These are phyloP conservation scores for Copsychus sechellarum DNA, from an alignment of 2,113 vertebrate genomes.

Conservation along the genomic window DNA sequence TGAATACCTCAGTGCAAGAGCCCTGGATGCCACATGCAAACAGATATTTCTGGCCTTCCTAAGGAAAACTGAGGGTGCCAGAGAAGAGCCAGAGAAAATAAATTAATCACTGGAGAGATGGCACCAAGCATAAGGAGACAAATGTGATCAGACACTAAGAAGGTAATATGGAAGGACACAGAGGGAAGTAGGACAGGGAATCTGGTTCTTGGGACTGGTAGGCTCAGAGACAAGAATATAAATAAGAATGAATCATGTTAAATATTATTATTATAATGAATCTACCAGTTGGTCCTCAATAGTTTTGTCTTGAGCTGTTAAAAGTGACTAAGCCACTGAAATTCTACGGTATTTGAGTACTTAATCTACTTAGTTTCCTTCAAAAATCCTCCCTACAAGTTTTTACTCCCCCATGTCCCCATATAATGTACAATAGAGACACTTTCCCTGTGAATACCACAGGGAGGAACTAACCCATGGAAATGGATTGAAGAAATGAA, in stretches of 20 bases:
- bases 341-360: background rate
- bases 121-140: background rate
- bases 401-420: background rate
- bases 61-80: background rate
- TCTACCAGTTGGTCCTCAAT: background rate
- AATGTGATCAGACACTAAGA: background rate
- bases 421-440: background rate
- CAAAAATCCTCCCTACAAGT: background rate
- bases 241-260: background rate
- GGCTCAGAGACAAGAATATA: background rate
- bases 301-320: background rate
- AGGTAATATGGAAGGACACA: background rate
- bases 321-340: slow-evolving; percentile 14
- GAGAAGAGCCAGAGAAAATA: background rate
- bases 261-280: background rate
- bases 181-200: background rate
- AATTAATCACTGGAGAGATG: background rate
- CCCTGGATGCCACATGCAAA: background rate
- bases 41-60: background rate
- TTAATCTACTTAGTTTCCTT: background rate
- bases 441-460: background rate
- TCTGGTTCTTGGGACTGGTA: background rate
- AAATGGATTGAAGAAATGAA: background rate
- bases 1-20: background rate
- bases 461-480: background rate